phyloP scores from a whole-genome alignment of 2,113 vertebrate genomes.

The Alectura lathami region DNA sequence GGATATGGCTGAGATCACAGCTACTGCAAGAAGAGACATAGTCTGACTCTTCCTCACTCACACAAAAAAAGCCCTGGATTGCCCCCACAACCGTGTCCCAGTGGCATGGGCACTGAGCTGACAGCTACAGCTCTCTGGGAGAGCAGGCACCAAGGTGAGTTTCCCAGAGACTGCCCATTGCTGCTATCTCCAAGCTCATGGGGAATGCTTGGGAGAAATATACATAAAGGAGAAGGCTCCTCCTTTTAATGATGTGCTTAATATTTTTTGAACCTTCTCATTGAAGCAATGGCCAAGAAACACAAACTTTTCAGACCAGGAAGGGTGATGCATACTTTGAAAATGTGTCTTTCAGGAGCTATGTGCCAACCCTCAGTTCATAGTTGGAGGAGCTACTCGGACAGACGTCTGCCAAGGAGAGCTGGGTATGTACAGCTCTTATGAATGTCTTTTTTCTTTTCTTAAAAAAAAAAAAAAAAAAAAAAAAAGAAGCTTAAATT shows the following conservation, averaged over 20 bases:
- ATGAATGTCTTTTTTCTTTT: neutral
- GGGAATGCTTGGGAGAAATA: neutral
- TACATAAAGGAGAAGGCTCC: neutral
- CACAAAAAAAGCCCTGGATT: neutral
- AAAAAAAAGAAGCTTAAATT: neutral
- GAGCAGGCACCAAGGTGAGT: neutral
- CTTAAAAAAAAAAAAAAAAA: neutral
- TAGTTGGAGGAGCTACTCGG: conserved; percentile 85
- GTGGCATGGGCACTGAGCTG: neutral
- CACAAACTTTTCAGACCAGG: neutral
- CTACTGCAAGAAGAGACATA: neutral
- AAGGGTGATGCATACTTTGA: neutral
- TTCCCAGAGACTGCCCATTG: neutral
- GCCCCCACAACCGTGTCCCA: neutral
- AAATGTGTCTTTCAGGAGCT: conserved; percentile 80
- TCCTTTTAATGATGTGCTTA: neutral
- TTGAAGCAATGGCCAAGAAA: neutral
- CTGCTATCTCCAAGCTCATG: neutral
- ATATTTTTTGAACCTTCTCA: neutral
- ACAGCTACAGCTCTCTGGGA: neutral
- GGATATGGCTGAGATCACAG: neutral
- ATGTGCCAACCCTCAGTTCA: conserved; percentile 84
- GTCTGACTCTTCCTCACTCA: neutral
- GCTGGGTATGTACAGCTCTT: conserved; percentile 77
- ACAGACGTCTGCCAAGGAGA: conserved; percentile 88